These are phyloP conservation scores for Bufotes viridis DNA, from an alignment of 2,797 vertebrate species.

Conservation along the genomic window DNA sequence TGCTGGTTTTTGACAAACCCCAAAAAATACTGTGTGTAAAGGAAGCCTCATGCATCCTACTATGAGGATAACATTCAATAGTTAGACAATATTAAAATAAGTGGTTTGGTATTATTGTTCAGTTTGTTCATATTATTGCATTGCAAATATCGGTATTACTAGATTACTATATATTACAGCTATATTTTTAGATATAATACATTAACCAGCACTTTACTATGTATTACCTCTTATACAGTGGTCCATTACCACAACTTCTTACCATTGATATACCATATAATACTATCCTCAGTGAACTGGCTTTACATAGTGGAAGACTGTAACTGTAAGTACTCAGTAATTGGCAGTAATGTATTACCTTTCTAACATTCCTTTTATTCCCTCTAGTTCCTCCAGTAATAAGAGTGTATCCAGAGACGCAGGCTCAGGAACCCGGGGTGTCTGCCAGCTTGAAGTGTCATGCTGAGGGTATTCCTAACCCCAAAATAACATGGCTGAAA, in stretches of 20 bases:
- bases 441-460: conserved; percentile 90
- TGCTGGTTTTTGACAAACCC: too few relatives aligned
- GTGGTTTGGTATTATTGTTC: neutral
- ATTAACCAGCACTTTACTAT: neutral
- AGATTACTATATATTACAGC: neutral
- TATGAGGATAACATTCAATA: neutral
- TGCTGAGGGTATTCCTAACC: conserved; percentile 92
- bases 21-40: too few relatives aligned
- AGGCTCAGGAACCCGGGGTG: conserved; percentile 93
- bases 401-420: conserved; percentile 92
- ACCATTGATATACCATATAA: neutral
- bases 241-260: neutral
- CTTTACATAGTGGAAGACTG: neutral
- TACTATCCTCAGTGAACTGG: neutral
- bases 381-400: conserved; percentile 92
- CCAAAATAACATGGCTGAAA: conserved; percentile 93
- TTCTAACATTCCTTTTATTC: conserved; percentile 38
- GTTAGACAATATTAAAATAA: neutral
- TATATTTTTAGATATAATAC: neutral
- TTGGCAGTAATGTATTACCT: neutral
- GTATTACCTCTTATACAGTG: neutral
- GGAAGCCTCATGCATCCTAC: too few relatives aligned
- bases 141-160: neutral
- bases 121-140: neutral
- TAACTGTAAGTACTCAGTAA: neutral